These are phyloP conservation scores for Sebastes aleutianus DNA, from an alignment of 2,797 vertebrate genomes.

Conservation along the genomic window DNA sequence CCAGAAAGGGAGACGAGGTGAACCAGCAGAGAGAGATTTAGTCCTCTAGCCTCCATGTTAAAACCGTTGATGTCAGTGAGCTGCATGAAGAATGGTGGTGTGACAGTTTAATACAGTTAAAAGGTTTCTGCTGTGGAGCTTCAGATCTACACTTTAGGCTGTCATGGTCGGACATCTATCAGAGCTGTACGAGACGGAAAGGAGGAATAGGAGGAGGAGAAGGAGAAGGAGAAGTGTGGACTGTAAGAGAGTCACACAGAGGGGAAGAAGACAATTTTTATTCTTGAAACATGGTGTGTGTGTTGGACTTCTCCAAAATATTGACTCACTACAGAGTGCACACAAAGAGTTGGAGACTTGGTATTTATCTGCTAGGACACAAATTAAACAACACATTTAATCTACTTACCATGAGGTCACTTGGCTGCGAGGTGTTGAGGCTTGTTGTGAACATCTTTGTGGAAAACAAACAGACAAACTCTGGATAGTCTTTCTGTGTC, in stretches of 20 bases:
- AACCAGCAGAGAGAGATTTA: conserved; percentile 1
- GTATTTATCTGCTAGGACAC: background rate
- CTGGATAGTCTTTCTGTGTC: too few species aligned
- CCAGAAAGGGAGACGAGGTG: background rate
- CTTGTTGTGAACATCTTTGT: too few species aligned
- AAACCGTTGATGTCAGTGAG: conserved; percentile 42
- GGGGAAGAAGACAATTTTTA: background rate
- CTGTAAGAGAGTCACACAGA: background rate
- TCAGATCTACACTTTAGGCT: conserved; percentile 46
- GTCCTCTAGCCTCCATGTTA: conserved; percentile 5
- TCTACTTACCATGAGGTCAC: background rate
- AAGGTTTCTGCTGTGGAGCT: conserved; percentile 60
- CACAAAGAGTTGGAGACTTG: background rate
- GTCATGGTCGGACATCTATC: conserved; percentile 50
- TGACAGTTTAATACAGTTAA: conserved; percentile 75
- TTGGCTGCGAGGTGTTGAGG: too few species aligned
- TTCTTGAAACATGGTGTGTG: conserved; percentile 23
- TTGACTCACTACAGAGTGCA: background rate
- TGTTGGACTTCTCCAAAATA: background rate
- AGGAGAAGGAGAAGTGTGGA: background rate
- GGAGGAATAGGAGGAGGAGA: background rate
- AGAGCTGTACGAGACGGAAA: conserved; percentile 20
- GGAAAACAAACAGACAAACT: too few species aligned
- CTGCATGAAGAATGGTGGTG: conserved; percentile 45
- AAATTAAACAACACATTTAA: background rate